Base-by-base conservation (phyloP, 2,113 vertebrate genomes). In the Platichthys flesus region DNA sequence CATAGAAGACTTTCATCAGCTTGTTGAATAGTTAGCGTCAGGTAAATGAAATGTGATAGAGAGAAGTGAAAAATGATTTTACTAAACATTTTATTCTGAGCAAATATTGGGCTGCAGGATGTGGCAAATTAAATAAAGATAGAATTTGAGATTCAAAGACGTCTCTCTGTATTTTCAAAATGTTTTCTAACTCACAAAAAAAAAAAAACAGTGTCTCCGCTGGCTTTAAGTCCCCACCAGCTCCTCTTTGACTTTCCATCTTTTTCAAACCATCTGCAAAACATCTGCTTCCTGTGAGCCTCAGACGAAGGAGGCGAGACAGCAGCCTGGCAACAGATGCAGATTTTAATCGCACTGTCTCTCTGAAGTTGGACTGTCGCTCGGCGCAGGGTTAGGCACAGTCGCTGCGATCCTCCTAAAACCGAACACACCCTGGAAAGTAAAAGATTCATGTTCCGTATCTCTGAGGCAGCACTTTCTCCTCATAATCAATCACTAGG, bases 221-320 rank as follows among this genome's bases (percentile, higher is more conserved):
- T 37, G 35, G 9, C 35, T 9, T 37, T 37, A 7, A 6, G 31
- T 31, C 1, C 7, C 6, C 31, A 31, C 31, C 7, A 31, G 64
- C 72, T 79, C 26, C 35, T 45, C 58, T 82, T 86, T 79, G 56
- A 81, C 77, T 57, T 67, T 63, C 26, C 1, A 3, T 69, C 42
- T 67, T 47, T 56, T 56, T 78, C 57, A 82, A 74, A 14, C 23
- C 23, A 21, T 37, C 62, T 56, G 14, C 51, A 40, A 86, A 76
- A 70, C 74, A 64, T 71, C 47, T 77, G 78, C 75, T 84, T 74
- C 77, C 83, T 31, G 64, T 66, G 54, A 61, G 49, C 80, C 74
- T 85, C 59, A 79, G 40, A 80, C 61, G 70, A 72, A 67, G 40
- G 57, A 49, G 65, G 51, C 60, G 70, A 79, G 79, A 75, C 74